Conservation (phyloP, 2,888 invertebrate genomes). For the Drosophila subsilvestris region DNA sequence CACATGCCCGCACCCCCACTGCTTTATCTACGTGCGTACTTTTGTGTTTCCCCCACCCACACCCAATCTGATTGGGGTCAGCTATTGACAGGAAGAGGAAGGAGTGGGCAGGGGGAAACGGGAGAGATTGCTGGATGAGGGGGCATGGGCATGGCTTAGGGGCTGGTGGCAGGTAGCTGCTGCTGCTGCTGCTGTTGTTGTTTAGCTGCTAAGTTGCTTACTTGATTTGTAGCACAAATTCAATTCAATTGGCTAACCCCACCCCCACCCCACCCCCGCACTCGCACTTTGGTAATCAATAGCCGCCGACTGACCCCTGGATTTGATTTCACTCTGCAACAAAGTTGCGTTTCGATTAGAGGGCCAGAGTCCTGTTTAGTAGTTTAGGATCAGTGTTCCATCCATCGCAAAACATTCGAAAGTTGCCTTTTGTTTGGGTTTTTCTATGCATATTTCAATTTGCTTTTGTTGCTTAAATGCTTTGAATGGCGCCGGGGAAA, state of each 20-base stretch:
- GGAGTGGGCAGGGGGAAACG: not conserved
- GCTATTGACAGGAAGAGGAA: constrained; percentile 36
- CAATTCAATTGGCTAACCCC: constrained; percentile 71
- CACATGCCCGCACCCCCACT: constrained; percentile 32
- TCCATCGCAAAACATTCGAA: not conserved
- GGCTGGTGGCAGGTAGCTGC: constrained; percentile 11
- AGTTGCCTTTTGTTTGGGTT: not conserved
- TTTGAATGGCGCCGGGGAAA: not conserved
- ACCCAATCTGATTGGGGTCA: constrained; percentile 47
- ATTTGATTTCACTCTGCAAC: constrained; percentile 58
- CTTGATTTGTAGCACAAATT: constrained; percentile 78
- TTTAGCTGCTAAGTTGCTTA: constrained; percentile 79
- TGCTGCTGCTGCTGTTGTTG: constrained; percentile 50
- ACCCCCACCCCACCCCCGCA: not conserved
- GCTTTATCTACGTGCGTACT: constrained; percentile 38
- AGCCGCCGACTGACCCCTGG: constrained; percentile 47
- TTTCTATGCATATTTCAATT: constrained; percentile 1
- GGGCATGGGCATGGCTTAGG: not conserved
- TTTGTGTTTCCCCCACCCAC: constrained; percentile 34
- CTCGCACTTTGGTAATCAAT: constrained; percentile 52
- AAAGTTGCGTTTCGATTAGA: constrained; percentile 40
- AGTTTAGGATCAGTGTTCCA: not conserved
- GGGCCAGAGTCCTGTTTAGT: not conserved
- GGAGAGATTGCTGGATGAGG: not conserved
- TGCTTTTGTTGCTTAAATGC: not conserved